Evolutionary conservation across 2,113 vertebrate species (phyloP).

Genomic region (Castor canadensis): DNA sequence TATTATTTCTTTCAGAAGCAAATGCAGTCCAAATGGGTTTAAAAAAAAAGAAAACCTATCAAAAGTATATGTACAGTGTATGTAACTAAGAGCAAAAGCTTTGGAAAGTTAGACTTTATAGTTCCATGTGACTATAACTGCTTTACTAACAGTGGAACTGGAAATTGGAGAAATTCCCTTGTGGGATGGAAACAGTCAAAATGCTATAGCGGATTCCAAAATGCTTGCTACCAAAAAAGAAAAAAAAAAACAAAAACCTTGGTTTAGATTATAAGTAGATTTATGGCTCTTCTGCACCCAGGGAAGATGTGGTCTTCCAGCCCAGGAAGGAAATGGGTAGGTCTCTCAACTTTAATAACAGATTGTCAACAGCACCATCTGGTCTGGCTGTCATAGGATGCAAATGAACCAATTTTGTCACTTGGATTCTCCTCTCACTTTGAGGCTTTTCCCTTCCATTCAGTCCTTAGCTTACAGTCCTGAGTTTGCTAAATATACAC

Average conservation of each 20-base stretch:
- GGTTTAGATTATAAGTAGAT: neutral
- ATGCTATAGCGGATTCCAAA: slow-evolving; percentile 16
- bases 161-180: neutral
- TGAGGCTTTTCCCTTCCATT: neutral
- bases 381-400: neutral
- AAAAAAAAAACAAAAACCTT: neutral
- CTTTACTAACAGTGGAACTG: neutral
- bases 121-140: neutral
- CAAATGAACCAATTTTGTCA: neutral
- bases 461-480: neutral
- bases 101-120: neutral
- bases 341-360: neutral
- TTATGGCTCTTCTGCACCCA: neutral
- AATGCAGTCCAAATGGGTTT: neutral
- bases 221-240: neutral
- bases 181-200: neutral
- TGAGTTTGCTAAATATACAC: neutral
- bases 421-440: slow-evolving; percentile 17
- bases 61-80: neutral
- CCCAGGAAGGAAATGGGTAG: neutral
- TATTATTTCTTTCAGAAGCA: slow-evolving; percentile 1
- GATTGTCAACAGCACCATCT: slow-evolving; percentile 37
- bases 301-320: neutral
- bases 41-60: neutral
- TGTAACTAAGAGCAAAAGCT: neutral